Conservation (phyloP, 2,888 invertebrate species). For the Macrophya annulata region DNA sequence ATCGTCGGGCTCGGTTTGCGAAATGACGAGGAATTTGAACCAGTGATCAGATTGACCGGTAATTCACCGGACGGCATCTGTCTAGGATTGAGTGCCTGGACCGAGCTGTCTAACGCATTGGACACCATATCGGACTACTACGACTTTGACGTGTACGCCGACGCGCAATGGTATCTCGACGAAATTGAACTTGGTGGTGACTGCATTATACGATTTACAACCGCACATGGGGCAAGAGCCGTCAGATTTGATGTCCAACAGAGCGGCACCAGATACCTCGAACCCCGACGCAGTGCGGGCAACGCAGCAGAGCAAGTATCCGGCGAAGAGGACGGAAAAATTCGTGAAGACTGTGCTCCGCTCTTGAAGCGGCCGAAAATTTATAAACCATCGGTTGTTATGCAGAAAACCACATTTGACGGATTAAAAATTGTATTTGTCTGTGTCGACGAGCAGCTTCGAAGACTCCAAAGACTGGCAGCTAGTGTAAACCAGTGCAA, state of each 20-base stretch:
- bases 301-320: too few species aligned
- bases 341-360: neutral
- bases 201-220: neutral
- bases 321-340: neutral
- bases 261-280: too few species aligned
- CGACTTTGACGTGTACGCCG: neutral
- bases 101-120: neutral
- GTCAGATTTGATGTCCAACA: neutral
- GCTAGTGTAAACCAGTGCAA: neutral
- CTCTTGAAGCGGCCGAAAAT: neutral
- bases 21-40: neutral
- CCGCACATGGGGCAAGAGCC: neutral
- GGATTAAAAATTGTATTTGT: neutral
- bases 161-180: neutral
- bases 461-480: neutral
- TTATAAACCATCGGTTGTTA: neutral
- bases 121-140: neutral
- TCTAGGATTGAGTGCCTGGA: neutral
- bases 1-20: neutral
- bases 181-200: neutral
- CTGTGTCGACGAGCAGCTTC: conserved; percentile 21
- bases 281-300: too few species aligned
- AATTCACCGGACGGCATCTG: neutral
- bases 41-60: neutral
- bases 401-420: conserved; percentile 28